These are phyloP conservation scores for Salvelinus namaycush DNA, from an alignment of 2,113 vertebrate genomes.

Conservation along the genomic window DNA sequence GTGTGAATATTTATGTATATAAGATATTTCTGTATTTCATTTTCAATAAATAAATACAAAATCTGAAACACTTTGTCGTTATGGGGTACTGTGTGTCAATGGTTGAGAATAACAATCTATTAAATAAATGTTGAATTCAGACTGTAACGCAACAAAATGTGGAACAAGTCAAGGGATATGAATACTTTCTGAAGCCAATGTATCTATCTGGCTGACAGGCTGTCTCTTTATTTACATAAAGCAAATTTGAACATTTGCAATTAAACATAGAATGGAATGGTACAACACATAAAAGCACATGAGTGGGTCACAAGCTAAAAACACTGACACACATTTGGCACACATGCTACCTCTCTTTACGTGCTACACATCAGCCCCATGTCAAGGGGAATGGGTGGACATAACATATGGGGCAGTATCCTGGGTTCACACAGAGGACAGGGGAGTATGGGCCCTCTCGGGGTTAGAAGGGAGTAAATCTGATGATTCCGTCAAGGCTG, in stretches of 20 bases:
- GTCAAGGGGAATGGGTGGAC: conserved; percentile 62
- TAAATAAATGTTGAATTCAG: no score
- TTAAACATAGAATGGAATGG: neutral
- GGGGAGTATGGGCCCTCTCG: conserved; percentile 46
- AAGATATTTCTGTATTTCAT: no score
- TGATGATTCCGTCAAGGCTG: no score
- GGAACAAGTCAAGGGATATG: no score
- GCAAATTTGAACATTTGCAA: neutral
- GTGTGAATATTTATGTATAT: no score
- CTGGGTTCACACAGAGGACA: conserved; percentile 68
- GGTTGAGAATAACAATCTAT: no score
- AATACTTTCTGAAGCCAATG: no score
- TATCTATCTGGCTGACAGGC: no score
- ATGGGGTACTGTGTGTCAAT: no score
- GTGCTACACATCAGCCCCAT: conserved; percentile 57
- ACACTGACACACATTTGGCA: conserved; percentile 36
- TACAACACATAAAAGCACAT: conserved; percentile 37
- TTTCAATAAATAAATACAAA: no score
- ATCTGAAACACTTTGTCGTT: no score
- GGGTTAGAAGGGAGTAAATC: neutral
- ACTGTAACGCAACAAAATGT: no score
- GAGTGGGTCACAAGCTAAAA: conserved; percentile 39
- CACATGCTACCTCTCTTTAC: conserved; percentile 25
- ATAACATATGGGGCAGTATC: conserved; percentile 63
- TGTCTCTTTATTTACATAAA: neutral